These are phyloP conservation scores for Ceyx margarethae DNA, from an alignment of 2,113 vertebrate genomes.

Conservation along the genomic window DNA sequence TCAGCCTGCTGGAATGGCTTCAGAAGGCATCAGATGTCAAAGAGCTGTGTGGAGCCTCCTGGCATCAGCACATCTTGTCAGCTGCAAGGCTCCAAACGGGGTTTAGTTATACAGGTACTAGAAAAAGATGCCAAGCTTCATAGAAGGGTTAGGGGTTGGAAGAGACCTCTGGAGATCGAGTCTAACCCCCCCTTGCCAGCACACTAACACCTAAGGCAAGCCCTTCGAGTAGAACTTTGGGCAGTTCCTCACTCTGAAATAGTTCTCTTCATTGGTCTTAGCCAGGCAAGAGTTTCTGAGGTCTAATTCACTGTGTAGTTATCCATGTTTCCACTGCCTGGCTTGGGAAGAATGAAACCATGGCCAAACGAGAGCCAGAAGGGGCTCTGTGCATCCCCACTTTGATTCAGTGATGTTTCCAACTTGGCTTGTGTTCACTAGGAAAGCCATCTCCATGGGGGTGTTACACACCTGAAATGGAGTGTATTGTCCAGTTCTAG, in stretches of 20 bases:
- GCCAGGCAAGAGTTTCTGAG: not conserved
- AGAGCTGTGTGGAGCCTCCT: rapidly evolving
- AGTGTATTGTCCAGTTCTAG: not conserved
- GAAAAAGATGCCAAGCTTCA: not conserved
- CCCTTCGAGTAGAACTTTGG: too few relatives aligned
- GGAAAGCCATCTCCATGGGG: not conserved
- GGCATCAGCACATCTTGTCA: not conserved
- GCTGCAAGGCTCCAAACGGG: rapidly evolving
- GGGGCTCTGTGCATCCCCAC: not conserved
- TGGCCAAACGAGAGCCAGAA: not conserved
- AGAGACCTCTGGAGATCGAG: too few relatives aligned
- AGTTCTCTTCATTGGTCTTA: not conserved
- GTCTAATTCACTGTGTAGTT: not conserved
- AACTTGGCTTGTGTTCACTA: not conserved
- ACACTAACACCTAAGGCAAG: too few relatives aligned
- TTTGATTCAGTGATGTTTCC: not conserved
- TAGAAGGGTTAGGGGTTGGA: not conserved
- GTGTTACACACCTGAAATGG: not conserved
- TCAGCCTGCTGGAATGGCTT: not conserved
- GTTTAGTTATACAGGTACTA: not conserved
- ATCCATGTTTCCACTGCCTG: not conserved
- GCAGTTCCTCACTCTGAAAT: not conserved
- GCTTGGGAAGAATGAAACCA: not conserved
- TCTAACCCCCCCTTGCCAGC: too few relatives aligned
- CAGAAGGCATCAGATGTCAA: not conserved